Percentiles rank a stretch among this genome's conserved stretches.
These are phyloP conservation scores for Mus spicilegus DNA, from an alignment of 2,113 vertebrate species.

Conservation along the genomic window DNA sequence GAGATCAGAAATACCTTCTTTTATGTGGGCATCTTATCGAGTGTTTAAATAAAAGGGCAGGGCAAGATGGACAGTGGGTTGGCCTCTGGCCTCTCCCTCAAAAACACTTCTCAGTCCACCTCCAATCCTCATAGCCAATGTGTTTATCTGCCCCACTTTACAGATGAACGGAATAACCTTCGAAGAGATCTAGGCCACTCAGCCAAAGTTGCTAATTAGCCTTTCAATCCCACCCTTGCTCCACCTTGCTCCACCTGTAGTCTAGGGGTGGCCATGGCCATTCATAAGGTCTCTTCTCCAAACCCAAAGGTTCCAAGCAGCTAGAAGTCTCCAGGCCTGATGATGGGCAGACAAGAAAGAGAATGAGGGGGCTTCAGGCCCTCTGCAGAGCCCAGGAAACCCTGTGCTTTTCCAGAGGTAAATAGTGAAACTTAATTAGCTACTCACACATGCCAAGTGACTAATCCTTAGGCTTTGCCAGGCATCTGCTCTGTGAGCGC, in stretches of 20 bases:
- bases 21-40: neutral
- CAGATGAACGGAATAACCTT: neutral
- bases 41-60: neutral
- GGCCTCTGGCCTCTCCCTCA: neutral
- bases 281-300: neutral
- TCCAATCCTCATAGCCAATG: neutral
- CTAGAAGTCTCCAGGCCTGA: neutral
- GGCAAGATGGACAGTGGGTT: neutral
- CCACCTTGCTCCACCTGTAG: neutral
- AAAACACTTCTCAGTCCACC: neutral
- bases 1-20: neutral
- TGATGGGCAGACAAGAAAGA: neutral
- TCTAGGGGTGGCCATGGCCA: neutral
- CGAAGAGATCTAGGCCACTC: neutral
- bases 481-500: conserved; percentile 78
- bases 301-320: neutral
- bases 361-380: neutral
- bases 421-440: conserved; percentile 85
- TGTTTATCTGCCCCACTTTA: neutral
- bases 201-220: neutral
- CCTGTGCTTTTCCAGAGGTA: conserved; percentile 77
- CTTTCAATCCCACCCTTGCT: neutral
- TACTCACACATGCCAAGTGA: conserved; percentile 24
- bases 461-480: conserved; percentile 78
- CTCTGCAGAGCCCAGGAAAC: conserved; percentile 47